phyloP scores from a whole-genome alignment of 2,113 vertebrate genomes.

The Pardalotus punctatus region DNA sequence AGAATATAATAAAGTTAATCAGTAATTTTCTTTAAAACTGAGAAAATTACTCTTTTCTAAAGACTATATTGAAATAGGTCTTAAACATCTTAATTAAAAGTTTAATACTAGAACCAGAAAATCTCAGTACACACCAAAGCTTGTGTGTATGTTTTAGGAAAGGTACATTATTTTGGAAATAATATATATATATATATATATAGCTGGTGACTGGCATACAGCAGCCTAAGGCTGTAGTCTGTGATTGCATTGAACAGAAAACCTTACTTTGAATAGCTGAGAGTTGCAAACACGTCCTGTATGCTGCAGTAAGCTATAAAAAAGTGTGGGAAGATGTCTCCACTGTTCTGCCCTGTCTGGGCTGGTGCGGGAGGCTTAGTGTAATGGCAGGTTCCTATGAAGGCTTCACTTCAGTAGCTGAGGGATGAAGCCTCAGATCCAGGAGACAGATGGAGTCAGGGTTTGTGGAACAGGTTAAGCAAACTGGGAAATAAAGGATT shows the following conservation, averaged over 20 bases:
- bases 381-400: neutral
- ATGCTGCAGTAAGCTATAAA: neutral
- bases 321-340: neutral
- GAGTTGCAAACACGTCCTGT: neutral
- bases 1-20: neutral
- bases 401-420: neutral
- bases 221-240: neutral
- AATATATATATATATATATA: neutral
- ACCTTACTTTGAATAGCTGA: neutral
- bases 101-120: neutral
- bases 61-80: neutral
- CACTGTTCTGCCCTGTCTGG: neutral
- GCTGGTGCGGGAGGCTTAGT: neutral
- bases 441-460: neutral
- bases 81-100: neutral
- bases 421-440: neutral
- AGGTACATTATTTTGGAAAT: neutral
- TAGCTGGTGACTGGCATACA: neutral
- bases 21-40: neutral
- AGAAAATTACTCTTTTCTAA: neutral
- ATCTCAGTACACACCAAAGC: neutral
- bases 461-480: neutral
- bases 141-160: neutral
- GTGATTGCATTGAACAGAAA: neutral
- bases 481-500: neutral